Evolutionary conservation across 2,113 vertebrate species (phyloP).

Genomic region (Corvus cornix): DNA sequence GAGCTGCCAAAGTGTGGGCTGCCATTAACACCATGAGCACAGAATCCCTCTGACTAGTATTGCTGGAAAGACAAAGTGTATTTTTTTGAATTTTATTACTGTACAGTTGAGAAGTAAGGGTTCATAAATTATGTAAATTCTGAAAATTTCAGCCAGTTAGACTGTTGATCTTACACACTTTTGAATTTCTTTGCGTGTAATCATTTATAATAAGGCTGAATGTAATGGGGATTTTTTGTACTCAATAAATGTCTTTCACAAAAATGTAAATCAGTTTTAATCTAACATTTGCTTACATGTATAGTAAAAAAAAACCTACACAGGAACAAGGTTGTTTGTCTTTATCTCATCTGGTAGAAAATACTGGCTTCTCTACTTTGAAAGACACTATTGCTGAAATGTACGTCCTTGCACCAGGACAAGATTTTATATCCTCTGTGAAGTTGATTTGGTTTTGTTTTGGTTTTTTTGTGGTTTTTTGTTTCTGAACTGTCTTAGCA

Average conservation of each 20-base stretch:
- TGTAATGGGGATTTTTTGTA: conserved; percentile 56
- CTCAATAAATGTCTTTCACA: conserved; percentile 69
- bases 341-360: neutral
- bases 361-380: neutral
- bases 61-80: conserved; percentile 46
- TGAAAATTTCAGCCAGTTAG: conserved; percentile 54
- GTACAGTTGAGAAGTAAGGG: conserved; percentile 39
- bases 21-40: neutral
- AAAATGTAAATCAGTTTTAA: conserved; percentile 52
- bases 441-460: neutral
- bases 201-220: conserved; percentile 55
- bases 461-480: neutral
- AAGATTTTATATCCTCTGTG: neutral
- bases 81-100: conserved; percentile 59
- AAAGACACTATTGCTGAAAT: neutral
- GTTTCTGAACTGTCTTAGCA: neutral
- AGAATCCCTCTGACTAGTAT: conserved; percentile 30
- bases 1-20: conserved; percentile 8
- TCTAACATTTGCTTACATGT: conserved; percentile 31
- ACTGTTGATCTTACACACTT: conserved; percentile 1
- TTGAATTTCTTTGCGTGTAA: conserved; percentile 35
- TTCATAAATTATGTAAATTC: conserved; percentile 35
- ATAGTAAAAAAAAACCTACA: conserved; percentile 22
- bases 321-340: neutral
- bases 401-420: neutral